A percentile compares a stretch with the other conserved stretches of the same genome.
These are phyloP conservation scores for Helicoverpa assulta DNA, from an alignment of 2,888 invertebrate species.

Conservation along the genomic window DNA sequence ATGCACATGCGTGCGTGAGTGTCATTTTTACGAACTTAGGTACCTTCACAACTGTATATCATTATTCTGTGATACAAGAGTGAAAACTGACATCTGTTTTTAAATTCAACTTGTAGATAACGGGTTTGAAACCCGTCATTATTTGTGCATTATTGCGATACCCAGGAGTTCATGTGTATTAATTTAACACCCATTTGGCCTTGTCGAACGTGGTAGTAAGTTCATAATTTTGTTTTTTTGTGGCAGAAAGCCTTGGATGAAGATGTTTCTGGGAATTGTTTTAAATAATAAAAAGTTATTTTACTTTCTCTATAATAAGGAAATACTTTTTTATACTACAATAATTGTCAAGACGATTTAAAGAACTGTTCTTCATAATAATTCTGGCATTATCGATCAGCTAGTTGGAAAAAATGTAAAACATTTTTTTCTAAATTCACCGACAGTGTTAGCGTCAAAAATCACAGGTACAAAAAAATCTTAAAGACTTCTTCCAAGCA, in stretches of 20 bases:
- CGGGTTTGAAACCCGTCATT: constrained; percentile 47
- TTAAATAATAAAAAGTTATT: not conserved
- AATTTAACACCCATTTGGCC: constrained; percentile 40
- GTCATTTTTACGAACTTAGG: too few relatives aligned
- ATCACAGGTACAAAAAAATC: not conserved
- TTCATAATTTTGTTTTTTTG: not conserved
- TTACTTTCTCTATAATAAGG: too few relatives aligned
- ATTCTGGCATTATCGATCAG: too few relatives aligned
- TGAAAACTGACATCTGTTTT: constrained; percentile 44
- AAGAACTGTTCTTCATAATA: too few relatives aligned
- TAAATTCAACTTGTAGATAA: constrained; percentile 40
- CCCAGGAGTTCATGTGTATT: constrained; percentile 25
- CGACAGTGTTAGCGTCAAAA: not conserved
- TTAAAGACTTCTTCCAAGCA: constrained; percentile 1
- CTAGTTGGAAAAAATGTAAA: too few relatives aligned
- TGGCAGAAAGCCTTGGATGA: not conserved
- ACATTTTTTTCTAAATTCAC: not conserved
- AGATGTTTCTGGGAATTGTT: not conserved
- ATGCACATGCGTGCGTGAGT: too few relatives aligned
- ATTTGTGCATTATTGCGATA: constrained; percentile 57
- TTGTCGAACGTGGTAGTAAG: not conserved
- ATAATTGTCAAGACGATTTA: too few relatives aligned
- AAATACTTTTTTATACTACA: too few relatives aligned
- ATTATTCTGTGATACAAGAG: not conserved
- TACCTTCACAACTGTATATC: too few relatives aligned